Evolutionary conservation across 2,888 invertebrate genomes (phyloP), one percentile per base, ranked within the genome.

Genomic region (Alitta virens): DNA sequence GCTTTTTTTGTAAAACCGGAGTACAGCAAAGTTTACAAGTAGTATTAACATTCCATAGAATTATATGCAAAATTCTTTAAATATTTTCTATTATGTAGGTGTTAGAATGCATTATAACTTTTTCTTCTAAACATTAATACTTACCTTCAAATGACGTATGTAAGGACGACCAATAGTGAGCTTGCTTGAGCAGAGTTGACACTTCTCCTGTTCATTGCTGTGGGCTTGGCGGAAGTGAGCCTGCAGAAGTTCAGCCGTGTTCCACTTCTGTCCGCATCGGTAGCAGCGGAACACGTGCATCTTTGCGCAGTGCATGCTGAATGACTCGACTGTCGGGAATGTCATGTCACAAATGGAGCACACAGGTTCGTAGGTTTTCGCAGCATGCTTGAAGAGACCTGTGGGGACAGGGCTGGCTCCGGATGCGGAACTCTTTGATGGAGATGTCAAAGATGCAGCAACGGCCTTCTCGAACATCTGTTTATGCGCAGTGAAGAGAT

Each of bases 381-480:
- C 52, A 1, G 57, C 33, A n/a, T 57, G 56, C 57, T 62, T 52
- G 26, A 57, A 52, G 26, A 62, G 62, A 1, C 56, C 57, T 2
- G 62, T 57, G 43, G 62, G 56, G 12, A 62, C 52, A 27, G 57
- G 43, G 27, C 16, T 25, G 21, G 26, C 9, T 12, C 9, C 42
- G 7, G 26, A 2, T 18, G 23, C 42, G 7, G 23, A 21, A 24
- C 38, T 38, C 2, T 14, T 27, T 16, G 3, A 2, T 1, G 51
- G 38, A 16, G 42, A 25, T n/a, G 21, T 9, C 46, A 25, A 26
- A 2, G 57, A 24, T 7, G 24, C 9, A 9, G 64, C 49, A 21
- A 59, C 58, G 9, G 57, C 54, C 5, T 26, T 21, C 68, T 76
- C 72, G 56, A 77, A 76, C 42, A 68, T 66, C 56, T 76, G 75